Conservation (phyloP, 2,888 invertebrate genomes). For the Osmoderma eremita region DNA sequence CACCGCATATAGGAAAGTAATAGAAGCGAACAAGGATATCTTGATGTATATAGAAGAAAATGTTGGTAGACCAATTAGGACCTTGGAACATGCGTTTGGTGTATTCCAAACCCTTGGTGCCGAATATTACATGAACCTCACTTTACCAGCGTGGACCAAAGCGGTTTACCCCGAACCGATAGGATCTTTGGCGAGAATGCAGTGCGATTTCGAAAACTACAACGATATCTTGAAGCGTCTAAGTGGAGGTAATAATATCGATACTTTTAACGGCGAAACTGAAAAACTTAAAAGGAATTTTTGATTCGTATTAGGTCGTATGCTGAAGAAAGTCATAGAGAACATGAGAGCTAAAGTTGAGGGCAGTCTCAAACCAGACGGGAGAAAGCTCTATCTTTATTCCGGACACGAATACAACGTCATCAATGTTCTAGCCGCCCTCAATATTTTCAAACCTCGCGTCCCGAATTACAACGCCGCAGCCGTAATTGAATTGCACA, state of each 20-base stretch:
- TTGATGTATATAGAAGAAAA: slow-evolving; percentile 54
- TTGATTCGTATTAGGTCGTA: slow-evolving; percentile 52
- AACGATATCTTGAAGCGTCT: slow-evolving; percentile 59
- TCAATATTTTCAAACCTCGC: slow-evolving; percentile 64
- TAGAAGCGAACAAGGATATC: slow-evolving; percentile 50
- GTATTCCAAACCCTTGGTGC: slow-evolving; percentile 59
- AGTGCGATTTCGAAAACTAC: slow-evolving; percentile 62
- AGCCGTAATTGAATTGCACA: slow-evolving; percentile 58
- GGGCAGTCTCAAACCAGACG: slow-evolving; percentile 47
- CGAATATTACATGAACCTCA: slow-evolving; percentile 58
- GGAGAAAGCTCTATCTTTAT: slow-evolving; percentile 63
- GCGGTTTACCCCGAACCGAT: slow-evolving; percentile 58
- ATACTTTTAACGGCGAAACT: not conserved
- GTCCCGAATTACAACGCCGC: slow-evolving; percentile 59
- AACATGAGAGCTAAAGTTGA: slow-evolving; percentile 54
- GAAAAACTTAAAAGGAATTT: not conserved
- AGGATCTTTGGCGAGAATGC: slow-evolving; percentile 57
- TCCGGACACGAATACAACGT: slow-evolving; percentile 71
- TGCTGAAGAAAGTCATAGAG: slow-evolving; percentile 54
- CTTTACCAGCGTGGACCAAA: slow-evolving; percentile 63
- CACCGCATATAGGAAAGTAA: slow-evolving; percentile 49
- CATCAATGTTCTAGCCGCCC: slow-evolving; percentile 64
- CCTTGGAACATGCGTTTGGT: slow-evolving; percentile 53
- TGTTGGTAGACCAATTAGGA: slow-evolving; percentile 53
- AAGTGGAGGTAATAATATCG: slow-evolving; percentile 55